Base-by-base conservation (phyloP, 1,140 invertebrate species). In the Papilio helenus region DNA sequence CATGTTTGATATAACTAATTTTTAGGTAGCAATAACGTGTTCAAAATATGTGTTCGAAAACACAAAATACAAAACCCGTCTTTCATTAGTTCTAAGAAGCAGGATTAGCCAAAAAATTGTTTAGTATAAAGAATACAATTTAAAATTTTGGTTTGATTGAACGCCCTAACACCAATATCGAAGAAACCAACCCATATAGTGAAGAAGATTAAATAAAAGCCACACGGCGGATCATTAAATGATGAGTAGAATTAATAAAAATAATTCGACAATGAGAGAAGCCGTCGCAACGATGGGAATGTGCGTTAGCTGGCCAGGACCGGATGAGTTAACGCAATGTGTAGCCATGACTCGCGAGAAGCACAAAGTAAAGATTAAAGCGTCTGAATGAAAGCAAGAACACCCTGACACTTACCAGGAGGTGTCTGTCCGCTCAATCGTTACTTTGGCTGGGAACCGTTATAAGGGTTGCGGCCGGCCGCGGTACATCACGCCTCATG, bases 331-430 rank as follows among this genome's bases (percentile, higher is more conserved):
- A 77, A 77, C 76, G 76, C 76, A 77, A 77, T 77, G 76, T 81
- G 76, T 79, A 85, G 84, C 82, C 79, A 83, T 85, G 83, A 86
- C 81, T 83, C 88, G 88, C 86, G 87, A 84, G 83, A 94, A 93
- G 92, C 93, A 93, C 93, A 94, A 94, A 93, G 93, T 94, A 93
- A 94, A 92, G 93, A 94, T 94, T 91, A 89, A 93, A 94, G 93
- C 93, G 87, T 88, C 82, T 85, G 85, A 92, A 93, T 90, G 87
- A 93, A 92, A 94, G 89, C 91, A 92, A 93, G 89, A 94, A 91
- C 93, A 94, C 92, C 93, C 91, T 92, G 93, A 89, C 85, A 94
- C 93, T 94, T 94, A 94, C 93, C 93, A 88, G 87, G 85, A 92
- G 88, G 92, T 92, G 91, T 92, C 86, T 90, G 84, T 87, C 84